Evolutionary conservation across 2,888 invertebrate genomes (phyloP).

Genomic region (Protonemura montana): DNA sequence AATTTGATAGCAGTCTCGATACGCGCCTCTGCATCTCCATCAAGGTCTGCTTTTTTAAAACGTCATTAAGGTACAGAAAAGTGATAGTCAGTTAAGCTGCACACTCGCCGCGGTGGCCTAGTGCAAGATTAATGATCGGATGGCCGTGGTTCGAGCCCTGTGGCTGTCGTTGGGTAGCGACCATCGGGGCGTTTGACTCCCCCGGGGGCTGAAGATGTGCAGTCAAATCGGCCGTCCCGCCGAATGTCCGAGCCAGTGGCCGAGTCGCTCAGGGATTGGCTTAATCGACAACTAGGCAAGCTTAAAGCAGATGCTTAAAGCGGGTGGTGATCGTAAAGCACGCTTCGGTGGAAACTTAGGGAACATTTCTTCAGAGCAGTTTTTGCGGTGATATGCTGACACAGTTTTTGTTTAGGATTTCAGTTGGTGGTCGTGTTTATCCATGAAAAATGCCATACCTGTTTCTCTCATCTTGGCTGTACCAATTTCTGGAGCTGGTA

Average conservation of each 20-base stretch:
- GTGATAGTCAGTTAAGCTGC: neutral
- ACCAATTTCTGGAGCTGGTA: too few species aligned
- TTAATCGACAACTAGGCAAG: neutral
- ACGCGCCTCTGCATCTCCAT: neutral
- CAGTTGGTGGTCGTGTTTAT: too few species aligned
- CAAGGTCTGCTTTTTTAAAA: neutral
- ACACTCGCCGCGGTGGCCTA: neutral
- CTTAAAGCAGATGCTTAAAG: neutral
- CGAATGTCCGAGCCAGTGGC: neutral
- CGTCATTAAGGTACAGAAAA: neutral
- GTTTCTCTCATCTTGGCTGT: too few species aligned
- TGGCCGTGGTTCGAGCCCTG: neutral
- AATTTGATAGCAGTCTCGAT: neutral
- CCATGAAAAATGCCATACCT: too few species aligned
- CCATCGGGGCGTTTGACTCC: neutral
- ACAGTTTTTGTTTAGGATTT: too few species aligned
- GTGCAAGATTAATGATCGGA: constrained; percentile 1
- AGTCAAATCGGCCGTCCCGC: neutral
- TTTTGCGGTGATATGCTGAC: too few species aligned
- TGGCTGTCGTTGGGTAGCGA: neutral
- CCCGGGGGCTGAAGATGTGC: neutral
- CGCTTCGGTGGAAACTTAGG: too few species aligned
- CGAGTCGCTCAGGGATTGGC: neutral
- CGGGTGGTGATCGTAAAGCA: too few species aligned
- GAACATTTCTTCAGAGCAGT: too few species aligned